These are phyloP conservation scores for Pardalotus punctatus DNA, from an alignment of 2,113 vertebrate species.

Conservation along the genomic window DNA sequence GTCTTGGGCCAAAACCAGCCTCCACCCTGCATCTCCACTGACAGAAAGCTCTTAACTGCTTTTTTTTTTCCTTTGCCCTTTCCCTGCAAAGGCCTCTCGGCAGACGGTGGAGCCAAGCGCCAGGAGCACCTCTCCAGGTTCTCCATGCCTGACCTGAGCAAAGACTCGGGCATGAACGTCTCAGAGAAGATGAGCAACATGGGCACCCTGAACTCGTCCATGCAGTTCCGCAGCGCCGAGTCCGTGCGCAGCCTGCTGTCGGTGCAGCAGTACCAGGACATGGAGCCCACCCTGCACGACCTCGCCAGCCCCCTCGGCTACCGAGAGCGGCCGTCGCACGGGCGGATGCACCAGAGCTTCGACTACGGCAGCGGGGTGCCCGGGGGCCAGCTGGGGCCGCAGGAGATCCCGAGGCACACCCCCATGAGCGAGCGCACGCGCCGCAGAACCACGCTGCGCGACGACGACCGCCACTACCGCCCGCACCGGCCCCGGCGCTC, in stretches of 20 bases:
- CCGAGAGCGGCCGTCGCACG: constrained; percentile 72
- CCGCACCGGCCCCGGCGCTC: constrained; percentile 86
- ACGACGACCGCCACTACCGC: constrained; percentile 80
- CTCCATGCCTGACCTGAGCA: constrained; percentile 98
- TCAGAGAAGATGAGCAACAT: constrained; percentile 93
- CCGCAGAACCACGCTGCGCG: constrained; percentile 73
- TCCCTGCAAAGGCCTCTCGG: constrained; percentile 80
- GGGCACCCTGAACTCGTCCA: constrained; percentile 90
- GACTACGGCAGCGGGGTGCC: constrained; percentile 86
- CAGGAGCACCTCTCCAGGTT: constrained; percentile 96
- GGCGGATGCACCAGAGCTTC: constrained; percentile 86
- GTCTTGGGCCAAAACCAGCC: neutral
- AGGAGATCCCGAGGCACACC: constrained; percentile 76
- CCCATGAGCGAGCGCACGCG: constrained; percentile 89
- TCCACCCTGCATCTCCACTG: neutral
- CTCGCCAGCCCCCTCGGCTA: constrained; percentile 81
- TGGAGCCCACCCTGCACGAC: constrained; percentile 77
- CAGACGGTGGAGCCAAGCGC: constrained; percentile 86
- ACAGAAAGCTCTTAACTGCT: neutral
- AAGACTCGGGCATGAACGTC: constrained; percentile 96
- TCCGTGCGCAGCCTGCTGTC: constrained; percentile 89
- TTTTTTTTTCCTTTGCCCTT: neutral
- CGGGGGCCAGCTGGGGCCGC: constrained; percentile 75
- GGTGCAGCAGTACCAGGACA: constrained; percentile 87
- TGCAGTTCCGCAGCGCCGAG: constrained; percentile 91